phyloP scores from a whole-genome alignment of 2,888 invertebrate genomes.

The Auanema sp. region DNA sequence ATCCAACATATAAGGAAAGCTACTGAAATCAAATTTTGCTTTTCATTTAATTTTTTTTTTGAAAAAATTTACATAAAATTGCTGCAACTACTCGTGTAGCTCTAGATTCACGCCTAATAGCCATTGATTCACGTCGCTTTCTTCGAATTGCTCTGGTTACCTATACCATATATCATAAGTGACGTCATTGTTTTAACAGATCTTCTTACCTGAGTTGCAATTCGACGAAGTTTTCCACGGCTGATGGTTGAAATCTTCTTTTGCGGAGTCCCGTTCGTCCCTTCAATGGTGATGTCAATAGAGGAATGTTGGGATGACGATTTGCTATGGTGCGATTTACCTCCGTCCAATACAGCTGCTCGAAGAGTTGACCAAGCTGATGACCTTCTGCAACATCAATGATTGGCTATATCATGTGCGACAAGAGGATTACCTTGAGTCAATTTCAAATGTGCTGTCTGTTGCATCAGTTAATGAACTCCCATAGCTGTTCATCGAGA shows the following conservation, averaged over 20 bases:
- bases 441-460: slow-evolving; percentile 46
- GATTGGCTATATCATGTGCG: background rate
- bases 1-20: slow-evolving; percentile 57
- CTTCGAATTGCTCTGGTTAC: slow-evolving; percentile 53
- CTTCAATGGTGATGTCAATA: slow-evolving; percentile 39
- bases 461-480: slow-evolving; percentile 49
- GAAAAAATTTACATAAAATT: slow-evolving; percentile 43
- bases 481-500: slow-evolving; percentile 52
- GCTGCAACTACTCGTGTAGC: slow-evolving; percentile 56
- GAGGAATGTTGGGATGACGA: slow-evolving; percentile 21
- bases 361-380: slow-evolving; percentile 51
- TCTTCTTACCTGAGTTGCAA: slow-evolving; percentile 40
- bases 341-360: slow-evolving; percentile 42
- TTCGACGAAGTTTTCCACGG: slow-evolving; percentile 46
- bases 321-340: slow-evolving; percentile 19
- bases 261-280: slow-evolving; percentile 5
- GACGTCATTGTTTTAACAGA: background rate
- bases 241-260: slow-evolving; percentile 48
- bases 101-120: slow-evolving; percentile 47
- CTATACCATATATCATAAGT: slow-evolving; percentile 9
- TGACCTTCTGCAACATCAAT: slow-evolving; percentile 38
- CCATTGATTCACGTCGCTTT: slow-evolving; percentile 49
- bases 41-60: slow-evolving; percentile 1
- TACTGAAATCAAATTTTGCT: slow-evolving; percentile 32
- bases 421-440: slow-evolving; percentile 28